Evolutionary conservation across 2,797 vertebrate genomes (phyloP).

Genomic region (Notolepis coatsorum): DNA sequence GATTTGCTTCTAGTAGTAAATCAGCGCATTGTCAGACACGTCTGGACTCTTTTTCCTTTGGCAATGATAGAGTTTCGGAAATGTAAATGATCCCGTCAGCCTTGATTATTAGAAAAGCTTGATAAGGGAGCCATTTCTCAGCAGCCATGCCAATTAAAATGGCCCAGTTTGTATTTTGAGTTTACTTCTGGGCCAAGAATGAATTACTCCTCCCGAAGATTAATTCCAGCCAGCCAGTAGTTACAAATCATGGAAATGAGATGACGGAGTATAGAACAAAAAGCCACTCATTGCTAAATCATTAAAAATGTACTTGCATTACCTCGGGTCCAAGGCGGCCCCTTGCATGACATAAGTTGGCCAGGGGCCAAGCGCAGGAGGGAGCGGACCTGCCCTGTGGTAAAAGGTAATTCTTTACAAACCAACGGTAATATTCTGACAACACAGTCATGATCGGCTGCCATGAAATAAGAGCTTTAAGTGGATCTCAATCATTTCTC

Average conservation of each 20-base stretch:
- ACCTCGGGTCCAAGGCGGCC: conserved; percentile 52
- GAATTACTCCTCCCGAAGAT: conserved; percentile 72
- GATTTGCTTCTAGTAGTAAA: conserved; percentile 51
- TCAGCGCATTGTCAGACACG: conserved; percentile 48
- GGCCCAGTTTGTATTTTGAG: conserved; percentile 75
- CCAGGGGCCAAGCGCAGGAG: conserved; percentile 42
- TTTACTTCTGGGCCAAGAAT: conserved; percentile 58
- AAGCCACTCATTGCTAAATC: conserved; percentile 73
- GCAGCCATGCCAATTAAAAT: conserved; percentile 75
- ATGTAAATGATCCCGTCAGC: conserved; percentile 70
- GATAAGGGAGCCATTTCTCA: conserved; percentile 73
- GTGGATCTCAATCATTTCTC: conserved; percentile 1
- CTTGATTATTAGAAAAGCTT: conserved; percentile 73
- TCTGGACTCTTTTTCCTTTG: conserved; percentile 50
- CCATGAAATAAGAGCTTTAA: conserved; percentile 47
- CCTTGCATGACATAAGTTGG: conserved; percentile 58
- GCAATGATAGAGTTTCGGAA: conserved; percentile 62
- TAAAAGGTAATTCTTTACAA: conserved; percentile 51
- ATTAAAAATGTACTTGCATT: conserved; percentile 74
- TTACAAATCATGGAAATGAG: conserved; percentile 82
- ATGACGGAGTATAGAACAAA: conserved; percentile 76
- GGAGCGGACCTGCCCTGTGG: conserved; percentile 25
- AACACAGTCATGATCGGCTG: conserved; percentile 32
- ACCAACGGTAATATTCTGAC: conserved; percentile 44
- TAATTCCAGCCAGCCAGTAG: conserved; percentile 69